Percentiles rank a stretch among this genome's conserved stretches.
Evolutionary conservation across 2,113 vertebrate species (phyloP).

Genomic region (Tachuris rubrigastra): DNA sequence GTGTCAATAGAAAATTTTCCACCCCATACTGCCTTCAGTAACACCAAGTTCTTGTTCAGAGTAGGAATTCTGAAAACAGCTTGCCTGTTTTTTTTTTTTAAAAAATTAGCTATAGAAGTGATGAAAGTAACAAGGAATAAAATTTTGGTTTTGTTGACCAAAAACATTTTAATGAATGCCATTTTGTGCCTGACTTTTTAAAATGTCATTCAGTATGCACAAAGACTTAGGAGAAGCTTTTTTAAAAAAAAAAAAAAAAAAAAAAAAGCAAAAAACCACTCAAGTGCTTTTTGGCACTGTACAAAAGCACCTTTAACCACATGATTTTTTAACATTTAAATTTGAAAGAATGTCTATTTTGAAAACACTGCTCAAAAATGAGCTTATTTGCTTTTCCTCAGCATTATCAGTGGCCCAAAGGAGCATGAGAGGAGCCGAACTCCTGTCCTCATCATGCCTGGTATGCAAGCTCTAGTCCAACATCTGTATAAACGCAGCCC

Average conservation of each 20-base stretch:
- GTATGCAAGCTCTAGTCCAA: fast-evolving
- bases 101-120: not conserved
- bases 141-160: not conserved
- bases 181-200: not conserved
- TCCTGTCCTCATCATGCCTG: not conserved
- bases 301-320: not conserved
- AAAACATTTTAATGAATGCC: not conserved
- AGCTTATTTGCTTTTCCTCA: not conserved
- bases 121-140: not conserved
- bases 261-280: no score
- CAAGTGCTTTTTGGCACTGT: not conserved
- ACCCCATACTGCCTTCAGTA: not conserved
- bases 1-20: not conserved
- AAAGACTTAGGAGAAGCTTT: not conserved
- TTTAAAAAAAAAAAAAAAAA: not conserved
- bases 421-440: not conserved
- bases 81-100: not conserved
- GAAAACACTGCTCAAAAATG: not conserved
- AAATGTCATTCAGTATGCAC: not conserved
- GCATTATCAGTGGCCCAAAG: not conserved
- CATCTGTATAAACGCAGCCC: not conserved
- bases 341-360: not conserved
- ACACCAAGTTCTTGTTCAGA: not conserved
- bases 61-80: not conserved
- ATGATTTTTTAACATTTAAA: not conserved